Base-by-base conservation (phyloP, 1,140 invertebrate species). In the Musca vetustissima region DNA sequence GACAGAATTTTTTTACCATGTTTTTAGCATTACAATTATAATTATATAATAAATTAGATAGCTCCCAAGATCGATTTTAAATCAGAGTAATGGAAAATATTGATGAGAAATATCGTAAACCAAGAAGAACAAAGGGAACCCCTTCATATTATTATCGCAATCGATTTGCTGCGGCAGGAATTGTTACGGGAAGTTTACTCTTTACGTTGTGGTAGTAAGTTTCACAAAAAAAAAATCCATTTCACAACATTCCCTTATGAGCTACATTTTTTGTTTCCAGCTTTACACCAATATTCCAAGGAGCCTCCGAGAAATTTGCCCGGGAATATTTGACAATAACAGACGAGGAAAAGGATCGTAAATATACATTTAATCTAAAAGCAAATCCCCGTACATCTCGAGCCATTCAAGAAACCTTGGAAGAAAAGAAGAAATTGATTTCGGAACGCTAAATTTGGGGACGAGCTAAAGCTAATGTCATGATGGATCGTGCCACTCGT, bases 51-150 rank as follows among this genome's bases (percentile, higher is more conserved):
- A 61, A 59, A 61, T 61, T 43, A 61, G 36, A 43, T 13, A 22
- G 24, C 14, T 11, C n/a, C 0, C 15, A 43, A 61, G 19, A 0
- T 57, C 36, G 11, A 14, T 3, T 28, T 11, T 36, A 21, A 61
- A 36, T n/a, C 25, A 25, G 13, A 61, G 78, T 77, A 70, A 80
- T 80, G 78, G 78, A 74, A 68, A 68, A 71, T 17, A 77, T 75
- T 66, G 76, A 81, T 57, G 73, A 71, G 6, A 76, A 43, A n/a
- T 75, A 74, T 64, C 74, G 79, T 19, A 82, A 82, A 73, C 80
- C 80, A 19, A 72, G 80, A 73, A 75, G 78, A 67, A 80, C 76
- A 25, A 67, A 73, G 66, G 80, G 80, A 28, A 82, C 80, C 36
- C 79, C 79, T 14, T 76, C 80, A 24, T 82, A 72, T 66, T 47